Base-by-base conservation (phyloP, 1,140 invertebrate genomes). In the Scaptomyza montana region DNA sequence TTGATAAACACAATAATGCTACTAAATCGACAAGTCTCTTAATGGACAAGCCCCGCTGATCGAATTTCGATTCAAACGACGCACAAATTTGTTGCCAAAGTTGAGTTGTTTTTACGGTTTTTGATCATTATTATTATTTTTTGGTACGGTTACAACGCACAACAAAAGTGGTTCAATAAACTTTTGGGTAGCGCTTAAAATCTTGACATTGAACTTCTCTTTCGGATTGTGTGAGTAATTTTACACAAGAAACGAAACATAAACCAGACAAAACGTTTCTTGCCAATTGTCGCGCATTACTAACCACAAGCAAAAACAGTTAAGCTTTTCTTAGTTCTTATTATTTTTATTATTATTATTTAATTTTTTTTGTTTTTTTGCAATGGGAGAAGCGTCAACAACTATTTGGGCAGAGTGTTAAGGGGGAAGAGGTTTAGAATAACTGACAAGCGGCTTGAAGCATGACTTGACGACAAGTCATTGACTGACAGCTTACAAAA, bases 161-260 rank as follows among this genome's bases (percentile, higher is more conserved):
- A 12, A 5, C 60, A 33, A 7, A 33, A 33, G 5, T 33, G 30
- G 72, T 74, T 74, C 72, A 74, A 74, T 30, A 70, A 65, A 74
- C 70, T 73, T 65, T 65, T 60, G 45, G 9, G 5, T 39, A 28
- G 36, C 30, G 51, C 54, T 19, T 46, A 71, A 57, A 74, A 70
- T 74, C 59, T 70, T 74, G 71, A 74, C 71, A 74, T 74, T 74
- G 71, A 74, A 70, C 66, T 74, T 74, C 30, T 60, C 28, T 30
- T 30, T 5, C 28, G 28, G 41, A 55, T 66, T 19, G 3, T 30
- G 47, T 36, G 39, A 43, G 69, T 59, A 51, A 50, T 68, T 57
- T 66, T 57, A 30, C 49, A 30, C 30, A 56, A 39, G 36, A 5
- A 50, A 21, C 9, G 36, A 54, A 19, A 9, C 7, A 21, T 13